These are phyloP conservation scores for Spondyliosoma cantharus DNA, from an alignment of 2,797 vertebrate species.

Conservation along the genomic window DNA sequence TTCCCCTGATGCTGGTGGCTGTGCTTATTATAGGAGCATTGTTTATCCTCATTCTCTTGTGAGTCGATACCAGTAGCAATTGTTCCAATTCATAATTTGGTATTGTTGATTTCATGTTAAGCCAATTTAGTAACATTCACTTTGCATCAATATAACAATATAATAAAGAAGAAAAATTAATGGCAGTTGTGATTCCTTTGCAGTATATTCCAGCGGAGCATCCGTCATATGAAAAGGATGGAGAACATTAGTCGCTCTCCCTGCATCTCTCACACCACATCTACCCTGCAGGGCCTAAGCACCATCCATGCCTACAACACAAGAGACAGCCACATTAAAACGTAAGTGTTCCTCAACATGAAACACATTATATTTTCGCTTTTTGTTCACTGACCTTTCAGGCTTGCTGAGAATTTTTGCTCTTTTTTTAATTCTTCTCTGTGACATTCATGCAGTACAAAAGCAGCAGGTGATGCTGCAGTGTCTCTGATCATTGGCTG, in stretches of 20 bases:
- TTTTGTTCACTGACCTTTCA: not conserved
- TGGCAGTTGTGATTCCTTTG: slow-evolving; percentile 1
- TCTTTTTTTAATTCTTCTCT: not conserved
- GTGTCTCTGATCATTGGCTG: not conserved
- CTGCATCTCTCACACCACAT: slow-evolving; percentile 85
- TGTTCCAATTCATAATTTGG: not conserved
- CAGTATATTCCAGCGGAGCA: slow-evolving; percentile 84
- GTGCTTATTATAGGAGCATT: slow-evolving; percentile 66
- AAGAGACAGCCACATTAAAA: slow-evolving; percentile 73
- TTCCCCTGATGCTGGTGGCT: slow-evolving; percentile 81
- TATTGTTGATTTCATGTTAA: not conserved
- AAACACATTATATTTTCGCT: not conserved
- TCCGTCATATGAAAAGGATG: slow-evolving; percentile 84
- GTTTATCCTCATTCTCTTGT: slow-evolving; percentile 80
- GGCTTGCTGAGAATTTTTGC: not conserved
- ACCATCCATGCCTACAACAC: slow-evolving; percentile 86
- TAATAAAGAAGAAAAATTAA: not conserved
- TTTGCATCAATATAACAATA: not conserved
- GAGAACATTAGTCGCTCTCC: slow-evolving; percentile 88
- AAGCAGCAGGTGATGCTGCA: not conserved
- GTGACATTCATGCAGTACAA: not conserved
- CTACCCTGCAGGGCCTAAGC: slow-evolving; percentile 84
- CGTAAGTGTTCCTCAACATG: slow-evolving; percentile 59
- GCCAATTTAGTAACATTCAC: not conserved
- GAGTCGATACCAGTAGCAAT: slow-evolving; percentile 37